A percentile compares a stretch with the other conserved stretches of the same genome.
Conservation (phyloP, 2,113 vertebrate species). For the Ictalurus furcatus region DNA sequence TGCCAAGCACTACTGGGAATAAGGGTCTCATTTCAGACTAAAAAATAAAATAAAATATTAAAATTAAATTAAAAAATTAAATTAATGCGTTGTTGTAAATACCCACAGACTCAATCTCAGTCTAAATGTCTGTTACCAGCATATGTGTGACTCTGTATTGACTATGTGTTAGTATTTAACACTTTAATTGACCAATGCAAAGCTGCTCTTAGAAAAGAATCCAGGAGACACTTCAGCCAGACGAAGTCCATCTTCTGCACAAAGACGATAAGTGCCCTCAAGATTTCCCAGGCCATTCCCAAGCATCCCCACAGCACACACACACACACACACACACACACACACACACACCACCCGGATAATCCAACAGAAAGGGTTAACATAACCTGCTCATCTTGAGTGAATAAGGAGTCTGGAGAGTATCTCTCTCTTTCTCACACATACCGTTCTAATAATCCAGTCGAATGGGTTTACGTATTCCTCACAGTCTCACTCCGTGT, state of each 20-base stretch:
- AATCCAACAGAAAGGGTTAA: slow-evolving; percentile 57
- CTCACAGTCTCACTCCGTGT: slow-evolving; percentile 53
- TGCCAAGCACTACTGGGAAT: neutral
- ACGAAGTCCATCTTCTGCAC: slow-evolving; percentile 55
- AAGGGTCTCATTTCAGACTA: neutral
- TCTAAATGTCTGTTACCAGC: neutral
- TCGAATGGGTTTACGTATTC: slow-evolving; percentile 63
- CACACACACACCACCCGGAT: slow-evolving; percentile 37
- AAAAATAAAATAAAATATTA: neutral
- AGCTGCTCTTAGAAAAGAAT: slow-evolving; percentile 28
- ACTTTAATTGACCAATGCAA: slow-evolving; percentile 15
- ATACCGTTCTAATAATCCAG: slow-evolving; percentile 62
- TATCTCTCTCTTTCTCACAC: slow-evolving; percentile 27
- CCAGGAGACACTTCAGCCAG: slow-evolving; percentile 31
- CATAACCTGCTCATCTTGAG: slow-evolving; percentile 49
- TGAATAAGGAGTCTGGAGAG: slow-evolving; percentile 46
- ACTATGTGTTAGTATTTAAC: slow-evolving; percentile 37
- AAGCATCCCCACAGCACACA: slow-evolving; percentile 32
- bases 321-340: slow-evolving; percentile 35
- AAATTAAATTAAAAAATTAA: neutral
- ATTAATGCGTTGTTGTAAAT: neutral
- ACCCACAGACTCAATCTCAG: neutral
- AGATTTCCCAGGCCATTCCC: slow-evolving; percentile 38
- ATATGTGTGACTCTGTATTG: neutral
- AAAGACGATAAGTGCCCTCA: slow-evolving; percentile 51